Percentiles rank a stretch among this genome's conserved stretches.
Evolutionary conservation across 2,113 vertebrate species (phyloP).

Genomic region (Mandrillus leucophaeus): DNA sequence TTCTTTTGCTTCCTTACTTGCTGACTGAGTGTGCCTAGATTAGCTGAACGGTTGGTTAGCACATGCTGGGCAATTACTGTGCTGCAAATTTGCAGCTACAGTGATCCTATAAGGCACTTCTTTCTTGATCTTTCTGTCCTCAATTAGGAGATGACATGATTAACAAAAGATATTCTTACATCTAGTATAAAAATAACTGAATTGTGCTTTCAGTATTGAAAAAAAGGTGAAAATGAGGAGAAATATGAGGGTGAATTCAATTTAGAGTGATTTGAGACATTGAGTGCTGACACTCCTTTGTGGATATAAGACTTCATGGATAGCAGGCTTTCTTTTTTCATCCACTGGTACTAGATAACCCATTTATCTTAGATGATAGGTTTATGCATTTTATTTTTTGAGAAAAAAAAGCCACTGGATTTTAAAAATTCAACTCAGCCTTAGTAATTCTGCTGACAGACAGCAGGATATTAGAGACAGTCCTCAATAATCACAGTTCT

Average conservation of each 20-base stretch:
- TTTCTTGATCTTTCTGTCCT: background rate
- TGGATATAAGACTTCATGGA: background rate
- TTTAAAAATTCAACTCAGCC: constrained; percentile 59
- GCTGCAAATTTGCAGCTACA: background rate
- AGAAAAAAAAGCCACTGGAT: constrained; percentile 22
- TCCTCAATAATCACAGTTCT: constrained; percentile 64
- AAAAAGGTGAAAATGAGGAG: background rate
- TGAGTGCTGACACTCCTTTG: background rate
- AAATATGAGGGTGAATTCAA: background rate
- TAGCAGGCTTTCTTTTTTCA: background rate
- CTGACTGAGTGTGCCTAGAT: background rate
- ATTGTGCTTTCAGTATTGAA: background rate
- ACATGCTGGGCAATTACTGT: background rate
- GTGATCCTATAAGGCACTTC: background rate
- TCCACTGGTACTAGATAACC: background rate
- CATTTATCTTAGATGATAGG: background rate
- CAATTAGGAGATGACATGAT: background rate
- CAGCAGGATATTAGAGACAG: constrained; percentile 42
- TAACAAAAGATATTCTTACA: constrained; percentile 1
- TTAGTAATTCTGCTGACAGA: constrained; percentile 64
- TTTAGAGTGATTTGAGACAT: background rate
- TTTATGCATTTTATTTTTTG: constrained; percentile 47
- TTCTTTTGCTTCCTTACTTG: background rate
- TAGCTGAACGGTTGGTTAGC: background rate
- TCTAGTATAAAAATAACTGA: constrained; percentile 12